Conservation (phyloP, 2,113 vertebrate species). For the Helogale parvula region DNA sequence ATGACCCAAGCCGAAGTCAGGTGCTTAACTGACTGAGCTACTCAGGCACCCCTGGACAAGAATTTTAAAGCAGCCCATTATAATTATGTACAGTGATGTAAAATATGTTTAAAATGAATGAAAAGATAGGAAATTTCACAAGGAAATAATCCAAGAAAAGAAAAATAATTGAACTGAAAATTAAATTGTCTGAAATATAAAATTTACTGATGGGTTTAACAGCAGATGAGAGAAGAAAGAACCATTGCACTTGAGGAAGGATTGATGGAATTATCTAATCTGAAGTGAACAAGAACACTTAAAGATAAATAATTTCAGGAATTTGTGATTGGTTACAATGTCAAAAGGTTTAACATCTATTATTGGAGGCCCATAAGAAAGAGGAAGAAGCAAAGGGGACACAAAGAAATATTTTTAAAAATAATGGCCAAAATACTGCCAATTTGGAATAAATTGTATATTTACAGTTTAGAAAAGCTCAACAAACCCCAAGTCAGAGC, state of each 20-base stretch:
- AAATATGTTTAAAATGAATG: background rate
- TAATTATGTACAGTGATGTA: background rate
- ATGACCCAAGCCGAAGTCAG: no score
- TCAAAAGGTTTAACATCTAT: background rate
- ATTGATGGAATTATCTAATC: background rate
- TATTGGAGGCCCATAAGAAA: background rate
- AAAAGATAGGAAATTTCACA: constrained; percentile 15
- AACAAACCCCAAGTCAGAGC: background rate
- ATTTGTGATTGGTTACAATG: background rate
- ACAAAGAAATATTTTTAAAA: constrained; percentile 11
- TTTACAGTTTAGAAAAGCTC: background rate
- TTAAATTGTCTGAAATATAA: constrained; percentile 17
- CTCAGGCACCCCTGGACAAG: background rate
- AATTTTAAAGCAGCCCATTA: constrained; percentile 14
- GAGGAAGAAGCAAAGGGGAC: background rate
- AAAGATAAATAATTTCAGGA: background rate
- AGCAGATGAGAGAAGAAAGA: background rate
- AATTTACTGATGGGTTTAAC: background rate
- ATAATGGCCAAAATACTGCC: background rate
- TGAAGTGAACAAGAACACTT: background rate
- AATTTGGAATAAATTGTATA: background rate
- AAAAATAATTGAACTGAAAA: background rate
- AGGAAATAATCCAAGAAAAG: background rate
- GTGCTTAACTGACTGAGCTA: no score
- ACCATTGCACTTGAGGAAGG: background rate